These are phyloP conservation scores for Coregonus suidteri DNA, from an alignment of 2,797 vertebrate species.

Conservation along the genomic window DNA sequence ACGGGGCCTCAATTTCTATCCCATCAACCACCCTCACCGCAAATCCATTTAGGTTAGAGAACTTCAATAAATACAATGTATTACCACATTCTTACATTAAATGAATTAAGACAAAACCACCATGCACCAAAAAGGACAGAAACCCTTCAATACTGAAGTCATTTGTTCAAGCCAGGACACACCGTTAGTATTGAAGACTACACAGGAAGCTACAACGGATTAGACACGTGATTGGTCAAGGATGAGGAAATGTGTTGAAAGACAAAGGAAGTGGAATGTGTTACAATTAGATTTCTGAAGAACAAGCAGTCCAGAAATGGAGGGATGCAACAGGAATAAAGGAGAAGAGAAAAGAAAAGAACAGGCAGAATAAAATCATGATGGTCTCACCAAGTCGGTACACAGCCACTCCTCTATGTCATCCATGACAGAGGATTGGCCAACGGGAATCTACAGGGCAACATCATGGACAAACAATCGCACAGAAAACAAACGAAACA, in stretches of 20 bases:
- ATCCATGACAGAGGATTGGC: conserved; percentile 98
- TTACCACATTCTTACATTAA: not conserved
- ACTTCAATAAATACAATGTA: not conserved
- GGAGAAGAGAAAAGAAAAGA: conserved; percentile 34
- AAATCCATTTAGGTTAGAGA: not conserved
- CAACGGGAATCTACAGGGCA: conserved; percentile 86
- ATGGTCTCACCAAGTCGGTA: conserved; percentile 95
- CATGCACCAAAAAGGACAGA: not conserved
- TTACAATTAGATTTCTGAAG: conserved; percentile 21
- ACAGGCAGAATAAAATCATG: conserved; percentile 73
- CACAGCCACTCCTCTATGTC: conserved; percentile 99
- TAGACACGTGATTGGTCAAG: conserved; percentile 16
- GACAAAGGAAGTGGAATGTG: conserved; percentile 18
- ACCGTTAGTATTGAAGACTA: conserved; percentile 49
- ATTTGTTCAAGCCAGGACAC: conserved; percentile 11
- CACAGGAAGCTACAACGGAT: conserved; percentile 10
- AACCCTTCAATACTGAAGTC: not conserved
- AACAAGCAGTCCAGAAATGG: not conserved
- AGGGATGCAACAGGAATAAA: not conserved
- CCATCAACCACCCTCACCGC: not conserved
- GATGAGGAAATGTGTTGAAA: conserved; percentile 13
- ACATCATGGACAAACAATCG: conserved; percentile 71
- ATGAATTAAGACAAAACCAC: not conserved
- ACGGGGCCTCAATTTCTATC: not conserved
- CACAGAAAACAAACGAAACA: conserved; percentile 58